Base-by-base conservation (phyloP, 2,888 invertebrate genomes). In the Xestia c-nigrum region DNA sequence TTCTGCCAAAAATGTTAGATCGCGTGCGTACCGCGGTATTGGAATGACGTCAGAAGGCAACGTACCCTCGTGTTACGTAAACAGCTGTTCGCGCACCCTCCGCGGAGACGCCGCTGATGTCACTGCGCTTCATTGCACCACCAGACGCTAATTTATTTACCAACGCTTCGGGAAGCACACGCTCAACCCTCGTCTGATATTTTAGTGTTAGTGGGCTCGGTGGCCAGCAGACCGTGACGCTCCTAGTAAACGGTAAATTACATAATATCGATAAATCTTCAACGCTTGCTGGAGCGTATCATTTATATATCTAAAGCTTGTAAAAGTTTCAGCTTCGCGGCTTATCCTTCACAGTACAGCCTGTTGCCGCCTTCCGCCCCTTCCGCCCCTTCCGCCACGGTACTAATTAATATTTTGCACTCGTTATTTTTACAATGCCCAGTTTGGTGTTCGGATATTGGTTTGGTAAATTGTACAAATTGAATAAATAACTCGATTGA, bases 241-340 rank as follows among this genome's bases (percentile, higher is more conserved):
- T 85, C 74, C 75, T 77, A 71, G 80, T 80, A 82, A 80, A 78
- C 83, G 68, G 75, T 83, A 83, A 86, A 85, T 86, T 85, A 76
- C 83, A 71, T 77, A 83, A 86, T 83, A 85, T 86, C 85, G 69
- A 85, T 87, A 87, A 86, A 87, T 87, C 83, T 87, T 86, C 52
- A 81, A 83, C 85, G 85, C 87, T 86, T 76, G 67, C 72, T 72
- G 31, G 83, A 75, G 86, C 87, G 76, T 63, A 75, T 82, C 68
- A 86, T 87, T 77, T 78, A 73, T 76, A 77, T 82, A 85, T 75
- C 78, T 74, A 71, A 82, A 70, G 66, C 61, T 86, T 78, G 76
- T 74, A 77, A 80, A 85, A 77, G 67, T 83, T 76, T 61, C 24
- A 87, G 64, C 50, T 70, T 74, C 61, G 52, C 66, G 59, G 71